A percentile compares a stretch with the other conserved stretches of the same genome.
Evolutionary conservation across 2,113 vertebrate genomes (phyloP).

Genomic region (Pomatostomus ruficeps): DNA sequence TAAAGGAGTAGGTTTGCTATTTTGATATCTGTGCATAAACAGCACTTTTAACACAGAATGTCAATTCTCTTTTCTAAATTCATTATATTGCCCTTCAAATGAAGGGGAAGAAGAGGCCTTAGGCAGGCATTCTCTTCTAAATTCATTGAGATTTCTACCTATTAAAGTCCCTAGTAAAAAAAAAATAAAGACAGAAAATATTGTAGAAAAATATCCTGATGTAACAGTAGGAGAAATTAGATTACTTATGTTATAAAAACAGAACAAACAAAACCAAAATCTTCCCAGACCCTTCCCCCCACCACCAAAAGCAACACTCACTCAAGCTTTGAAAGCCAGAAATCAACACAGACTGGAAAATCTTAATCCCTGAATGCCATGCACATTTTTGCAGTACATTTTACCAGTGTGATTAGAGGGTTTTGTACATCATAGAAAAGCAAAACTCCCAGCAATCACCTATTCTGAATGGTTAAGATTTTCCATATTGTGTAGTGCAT

Average conservation of each 20-base stretch:
- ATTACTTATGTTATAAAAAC: not conserved
- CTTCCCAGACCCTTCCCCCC: rapidly evolving
- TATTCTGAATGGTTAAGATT: not conserved
- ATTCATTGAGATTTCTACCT: not conserved
- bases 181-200: not conserved
- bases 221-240: not conserved
- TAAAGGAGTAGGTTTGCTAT: not conserved
- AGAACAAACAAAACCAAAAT: not conserved
- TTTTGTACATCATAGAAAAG: not conserved
- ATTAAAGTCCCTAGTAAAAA: not conserved
- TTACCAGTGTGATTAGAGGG: not conserved
- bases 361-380: not conserved
- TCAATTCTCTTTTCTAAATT: not conserved
- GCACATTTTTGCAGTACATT: not conserved
- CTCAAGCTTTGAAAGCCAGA: not conserved
- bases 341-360: not conserved
- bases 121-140: not conserved
- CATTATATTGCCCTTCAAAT: not conserved
- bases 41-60: not conserved
- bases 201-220: not conserved
- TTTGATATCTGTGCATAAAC: not conserved
- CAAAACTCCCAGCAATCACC: not conserved
- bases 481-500: not conserved
- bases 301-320: not conserved
- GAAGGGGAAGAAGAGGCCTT: not conserved